Percentiles rank a stretch among this genome's conserved stretches.
These are phyloP conservation scores for Bradypodion ventrale DNA, from an alignment of 2,797 vertebrate species.

Conservation along the genomic window DNA sequence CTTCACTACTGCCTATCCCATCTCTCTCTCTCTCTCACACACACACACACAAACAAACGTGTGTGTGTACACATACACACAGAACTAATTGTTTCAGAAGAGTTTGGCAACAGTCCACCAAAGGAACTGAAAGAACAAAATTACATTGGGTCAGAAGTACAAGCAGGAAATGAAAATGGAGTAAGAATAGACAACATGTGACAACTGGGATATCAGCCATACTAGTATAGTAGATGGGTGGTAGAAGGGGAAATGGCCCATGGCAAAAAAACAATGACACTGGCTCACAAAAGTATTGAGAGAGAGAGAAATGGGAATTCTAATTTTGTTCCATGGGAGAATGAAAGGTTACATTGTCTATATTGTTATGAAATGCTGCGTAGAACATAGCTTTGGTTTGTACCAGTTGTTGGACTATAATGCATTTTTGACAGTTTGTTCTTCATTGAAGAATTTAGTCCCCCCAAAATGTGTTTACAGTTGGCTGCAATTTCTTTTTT, in stretches of 20 bases:
- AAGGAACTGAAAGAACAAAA: not conserved
- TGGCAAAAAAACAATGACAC: not conserved
- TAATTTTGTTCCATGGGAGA: constrained; percentile 18
- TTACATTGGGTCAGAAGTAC: not conserved
- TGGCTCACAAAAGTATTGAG: not conserved
- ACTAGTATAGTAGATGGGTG: not conserved
- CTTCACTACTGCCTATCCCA: not conserved
- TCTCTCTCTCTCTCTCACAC: not conserved
- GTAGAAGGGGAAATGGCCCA: not conserved
- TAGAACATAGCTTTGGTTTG: constrained; percentile 35
- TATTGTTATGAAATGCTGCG: constrained; percentile 15
- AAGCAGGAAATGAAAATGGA: constrained; percentile 11
- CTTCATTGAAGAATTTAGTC: constrained; percentile 39
- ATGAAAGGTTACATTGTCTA: constrained; percentile 26
- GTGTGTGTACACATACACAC: not conserved
- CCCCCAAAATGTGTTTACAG: not conserved
- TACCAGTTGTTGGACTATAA: constrained; percentile 31
- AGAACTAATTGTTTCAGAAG: constrained; percentile 25
- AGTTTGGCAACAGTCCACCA: not conserved
- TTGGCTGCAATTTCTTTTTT: not conserved
- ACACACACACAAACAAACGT: not conserved
- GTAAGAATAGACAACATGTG: not conserved
- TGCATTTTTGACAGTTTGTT: constrained; percentile 55
- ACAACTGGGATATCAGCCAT: not conserved
- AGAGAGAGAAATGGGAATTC: not conserved